These are phyloP conservation scores for Muraenolepis orangiensis DNA, from an alignment of 2,797 vertebrate species.

Conservation along the genomic window DNA sequence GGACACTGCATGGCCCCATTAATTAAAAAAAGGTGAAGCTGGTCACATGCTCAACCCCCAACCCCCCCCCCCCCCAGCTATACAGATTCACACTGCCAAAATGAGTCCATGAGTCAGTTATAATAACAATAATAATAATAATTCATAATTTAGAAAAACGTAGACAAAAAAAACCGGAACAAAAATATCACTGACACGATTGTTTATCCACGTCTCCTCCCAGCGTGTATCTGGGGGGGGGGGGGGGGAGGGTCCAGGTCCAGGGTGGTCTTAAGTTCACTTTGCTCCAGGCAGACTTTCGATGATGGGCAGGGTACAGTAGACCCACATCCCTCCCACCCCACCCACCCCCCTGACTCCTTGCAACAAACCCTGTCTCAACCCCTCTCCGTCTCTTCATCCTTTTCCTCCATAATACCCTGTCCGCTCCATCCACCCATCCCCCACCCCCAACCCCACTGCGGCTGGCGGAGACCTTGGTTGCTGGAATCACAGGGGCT, in stretches of 20 bases:
- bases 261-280: constrained; percentile 9
- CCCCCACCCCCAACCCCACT: constrained; percentile 23
- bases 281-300: neutral
- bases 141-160: neutral
- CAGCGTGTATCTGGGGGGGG: constrained; percentile 20
- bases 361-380: neutral
- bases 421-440: constrained; percentile 26
- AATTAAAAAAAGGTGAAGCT: constrained; percentile 77
- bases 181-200: constrained; percentile 61
- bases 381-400: constrained; percentile 27
- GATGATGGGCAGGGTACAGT: neutral
- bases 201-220: constrained; percentile 50
- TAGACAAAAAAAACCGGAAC: constrained; percentile 15
- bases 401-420: constrained; percentile 40
- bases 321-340: too few relatives aligned
- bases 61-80: constrained; percentile 32
- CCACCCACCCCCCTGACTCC: neutral
- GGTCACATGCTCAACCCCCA: constrained; percentile 82
- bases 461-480: constrained; percentile 36
- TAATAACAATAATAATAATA: constrained; percentile 41
- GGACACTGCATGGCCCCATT: constrained; percentile 66
- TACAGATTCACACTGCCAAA: constrained; percentile 60
- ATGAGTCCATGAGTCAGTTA: constrained; percentile 69
- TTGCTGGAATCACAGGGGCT: constrained; percentile 53
- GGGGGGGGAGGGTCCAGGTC: constrained; percentile 30